phyloP scores from a whole-genome alignment of 2,113 vertebrate species.

The Ophiodon elongatus region DNA sequence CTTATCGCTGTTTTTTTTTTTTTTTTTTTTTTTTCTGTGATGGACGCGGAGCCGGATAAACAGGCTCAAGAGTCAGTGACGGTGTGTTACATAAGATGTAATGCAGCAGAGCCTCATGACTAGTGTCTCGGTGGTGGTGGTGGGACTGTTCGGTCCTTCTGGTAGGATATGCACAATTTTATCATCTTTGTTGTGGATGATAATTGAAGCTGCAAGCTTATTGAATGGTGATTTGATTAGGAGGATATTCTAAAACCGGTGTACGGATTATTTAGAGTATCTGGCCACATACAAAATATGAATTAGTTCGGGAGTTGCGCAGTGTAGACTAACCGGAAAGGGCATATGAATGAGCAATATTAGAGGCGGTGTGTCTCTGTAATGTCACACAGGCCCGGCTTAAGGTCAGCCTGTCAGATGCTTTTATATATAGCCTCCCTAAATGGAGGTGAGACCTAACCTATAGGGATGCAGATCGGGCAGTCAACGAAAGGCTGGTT shows the following conservation, averaged over 20 bases:
- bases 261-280: slow-evolving; percentile 3
- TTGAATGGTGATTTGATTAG: background rate
- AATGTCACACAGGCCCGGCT: slow-evolving; percentile 40
- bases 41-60: slow-evolving; percentile 48
- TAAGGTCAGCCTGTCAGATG: slow-evolving; percentile 49
- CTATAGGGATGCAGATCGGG: slow-evolving; percentile 32
- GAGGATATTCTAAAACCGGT: background rate
- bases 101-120: slow-evolving; percentile 80
- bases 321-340: slow-evolving; percentile 48
- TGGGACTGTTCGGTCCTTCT: slow-evolving; percentile 63
- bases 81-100: slow-evolving; percentile 79
- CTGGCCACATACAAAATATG: background rate
- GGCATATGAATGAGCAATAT: slow-evolving; percentile 44
- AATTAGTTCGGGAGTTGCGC: slow-evolving; percentile 61
- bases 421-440: background rate
- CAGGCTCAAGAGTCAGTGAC: slow-evolving; percentile 72
- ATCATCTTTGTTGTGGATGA: slow-evolving; percentile 36
- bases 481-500: slow-evolving; percentile 50
- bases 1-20: background rate
- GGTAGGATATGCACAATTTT: slow-evolving; percentile 63
- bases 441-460: slow-evolving; percentile 17
- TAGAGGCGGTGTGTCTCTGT: slow-evolving; percentile 42
- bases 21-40: background rate
- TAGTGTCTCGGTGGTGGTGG: slow-evolving; percentile 53
- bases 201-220: background rate